A percentile compares a stretch with the other conserved stretches of the same genome.
Conservation (phyloP, 2,797 vertebrate genomes). For the Sparus aurata region DNA sequence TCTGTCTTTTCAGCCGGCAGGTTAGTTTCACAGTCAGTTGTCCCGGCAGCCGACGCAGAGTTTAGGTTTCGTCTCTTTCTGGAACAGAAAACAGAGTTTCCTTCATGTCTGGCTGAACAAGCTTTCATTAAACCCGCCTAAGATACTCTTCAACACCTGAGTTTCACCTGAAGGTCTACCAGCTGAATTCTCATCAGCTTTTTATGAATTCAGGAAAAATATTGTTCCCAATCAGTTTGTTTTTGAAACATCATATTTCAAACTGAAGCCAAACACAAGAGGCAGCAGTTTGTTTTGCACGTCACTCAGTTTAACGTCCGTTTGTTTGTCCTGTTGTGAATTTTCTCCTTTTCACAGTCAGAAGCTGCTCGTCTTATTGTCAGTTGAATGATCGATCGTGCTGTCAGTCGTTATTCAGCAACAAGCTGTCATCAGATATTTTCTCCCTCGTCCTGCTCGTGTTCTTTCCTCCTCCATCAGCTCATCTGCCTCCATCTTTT, state of each 20-base stretch:
- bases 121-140: too few species aligned
- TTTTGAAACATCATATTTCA: background rate
- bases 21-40: too few species aligned
- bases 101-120: too few species aligned
- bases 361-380: constrained; percentile 30
- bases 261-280: background rate
- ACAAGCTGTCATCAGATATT: constrained; percentile 21
- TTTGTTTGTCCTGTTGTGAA: constrained; percentile 3
- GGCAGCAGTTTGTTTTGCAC: background rate
- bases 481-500: background rate
- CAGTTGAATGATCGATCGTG: background rate
- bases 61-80: too few species aligned
- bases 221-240: background rate
- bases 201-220: background rate
- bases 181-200: background rate
- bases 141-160: background rate
- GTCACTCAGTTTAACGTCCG: constrained; percentile 15
- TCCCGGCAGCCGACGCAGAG: too few species aligned
- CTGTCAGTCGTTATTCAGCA: constrained; percentile 8
- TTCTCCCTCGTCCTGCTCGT: background rate
- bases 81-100: too few species aligned
- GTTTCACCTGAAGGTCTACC: background rate
- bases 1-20: too few species aligned
- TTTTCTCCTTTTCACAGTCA: constrained; percentile 17
- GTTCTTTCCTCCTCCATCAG: background rate